phyloP scores from a whole-genome alignment of 1,140 invertebrate genomes.

The Bombus turneri region DNA sequence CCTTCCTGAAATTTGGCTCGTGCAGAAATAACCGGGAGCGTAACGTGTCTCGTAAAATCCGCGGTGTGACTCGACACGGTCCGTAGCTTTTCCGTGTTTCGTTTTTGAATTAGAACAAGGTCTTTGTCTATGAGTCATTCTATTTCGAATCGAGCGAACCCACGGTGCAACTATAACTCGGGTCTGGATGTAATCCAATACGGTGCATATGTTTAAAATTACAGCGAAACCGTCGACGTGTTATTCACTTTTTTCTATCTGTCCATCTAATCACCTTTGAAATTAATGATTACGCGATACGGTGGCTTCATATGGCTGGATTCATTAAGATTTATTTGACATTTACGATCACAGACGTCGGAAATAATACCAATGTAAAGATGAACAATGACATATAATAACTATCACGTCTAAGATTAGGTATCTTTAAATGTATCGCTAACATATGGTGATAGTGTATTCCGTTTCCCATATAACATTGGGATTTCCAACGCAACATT shows the following conservation, averaged over 20 bases:
- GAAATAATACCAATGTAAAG: too few species aligned
- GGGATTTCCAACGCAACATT: background rate
- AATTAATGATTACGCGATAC: background rate
- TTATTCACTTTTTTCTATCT: background rate
- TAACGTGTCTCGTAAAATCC: constrained; percentile 15
- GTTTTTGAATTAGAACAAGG: constrained; percentile 66
- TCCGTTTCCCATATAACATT: background rate
- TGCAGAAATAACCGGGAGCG: constrained; percentile 20
- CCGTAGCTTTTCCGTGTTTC: constrained; percentile 55
- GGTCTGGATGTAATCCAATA: constrained; percentile 62
- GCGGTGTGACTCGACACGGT: constrained; percentile 38
- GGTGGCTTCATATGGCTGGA: too few species aligned
- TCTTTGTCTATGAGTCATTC: constrained; percentile 68
- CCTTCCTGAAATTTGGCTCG: background rate
- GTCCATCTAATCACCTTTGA: background rate
- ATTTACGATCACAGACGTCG: too few species aligned
- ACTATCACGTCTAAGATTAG: too few species aligned
- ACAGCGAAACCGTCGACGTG: background rate
- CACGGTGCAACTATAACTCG: constrained; percentile 47
- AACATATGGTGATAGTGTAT: too few species aligned
- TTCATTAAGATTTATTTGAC: too few species aligned
- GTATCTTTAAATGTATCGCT: too few species aligned
- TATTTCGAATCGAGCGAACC: constrained; percentile 61
- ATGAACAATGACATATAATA: too few species aligned
- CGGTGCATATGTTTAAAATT: constrained; percentile 38